These are phyloP conservation scores for Chelonus insularis DNA, from an alignment of 1,140 invertebrate species.

Conservation along the genomic window DNA sequence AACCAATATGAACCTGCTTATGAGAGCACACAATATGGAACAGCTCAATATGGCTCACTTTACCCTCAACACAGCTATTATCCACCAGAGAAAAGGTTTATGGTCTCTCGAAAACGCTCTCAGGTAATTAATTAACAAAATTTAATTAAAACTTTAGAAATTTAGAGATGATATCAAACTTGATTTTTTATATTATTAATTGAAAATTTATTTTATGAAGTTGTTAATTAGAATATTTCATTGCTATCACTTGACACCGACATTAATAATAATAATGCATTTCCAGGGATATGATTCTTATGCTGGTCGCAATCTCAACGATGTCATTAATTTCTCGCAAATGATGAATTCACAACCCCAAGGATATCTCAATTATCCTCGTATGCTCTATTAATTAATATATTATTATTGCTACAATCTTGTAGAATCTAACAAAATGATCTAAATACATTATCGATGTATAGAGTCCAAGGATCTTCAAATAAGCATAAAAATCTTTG, in stretches of 20 bases:
- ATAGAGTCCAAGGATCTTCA: background rate
- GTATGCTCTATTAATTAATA: conserved; percentile 42
- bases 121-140: conserved; percentile 34
- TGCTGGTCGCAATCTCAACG: conserved; percentile 24
- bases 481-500: background rate
- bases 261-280: background rate
- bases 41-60: conserved; percentile 37
- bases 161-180: too few species aligned
- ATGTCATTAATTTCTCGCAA: conserved; percentile 28
- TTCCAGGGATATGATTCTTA: conserved; percentile 46
- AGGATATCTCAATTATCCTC: conserved; percentile 41
- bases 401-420: background rate
- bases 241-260: too few species aligned
- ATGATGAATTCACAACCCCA: conserved; percentile 38
- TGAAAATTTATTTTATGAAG: too few species aligned
- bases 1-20: conserved; percentile 42
- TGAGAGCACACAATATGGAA: conserved; percentile 41
- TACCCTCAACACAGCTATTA: conserved; percentile 43
- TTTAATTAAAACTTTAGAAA: background rate
- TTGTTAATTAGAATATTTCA: too few species aligned
- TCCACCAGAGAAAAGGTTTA: conserved; percentile 47
- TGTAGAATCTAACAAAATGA: background rate
- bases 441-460: background rate
- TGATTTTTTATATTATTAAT: background rate
- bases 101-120: conserved; percentile 45